phyloP scores from a whole-genome alignment of 2,888 invertebrate species.

The Loripinus fragilis region DNA sequence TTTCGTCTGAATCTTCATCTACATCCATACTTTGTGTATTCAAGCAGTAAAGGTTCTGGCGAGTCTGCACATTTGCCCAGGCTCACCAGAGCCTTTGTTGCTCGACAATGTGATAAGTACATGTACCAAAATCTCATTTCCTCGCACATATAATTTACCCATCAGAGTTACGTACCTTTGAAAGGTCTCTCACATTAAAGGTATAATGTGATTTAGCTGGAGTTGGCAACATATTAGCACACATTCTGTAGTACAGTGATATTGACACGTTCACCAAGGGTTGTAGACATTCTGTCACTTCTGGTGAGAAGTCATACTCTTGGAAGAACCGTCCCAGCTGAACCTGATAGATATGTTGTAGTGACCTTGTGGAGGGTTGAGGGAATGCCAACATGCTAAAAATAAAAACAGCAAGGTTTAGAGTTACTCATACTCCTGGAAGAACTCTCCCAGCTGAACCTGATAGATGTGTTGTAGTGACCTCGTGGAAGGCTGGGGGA shows the following conservation, averaged over 20 bases:
- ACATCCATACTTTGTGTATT: too few species aligned
- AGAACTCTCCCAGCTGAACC: conserved; percentile 82
- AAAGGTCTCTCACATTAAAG: conserved; percentile 83
- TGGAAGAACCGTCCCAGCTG: conserved; percentile 82
- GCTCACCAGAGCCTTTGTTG: too few species aligned
- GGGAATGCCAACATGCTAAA: conserved; percentile 82
- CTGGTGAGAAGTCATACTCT: conserved; percentile 81
- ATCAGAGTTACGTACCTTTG: conserved; percentile 78
- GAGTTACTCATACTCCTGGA: too few species aligned
- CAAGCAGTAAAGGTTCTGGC: too few species aligned
- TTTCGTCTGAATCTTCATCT: too few species aligned
- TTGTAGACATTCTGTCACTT: conserved; percentile 80
- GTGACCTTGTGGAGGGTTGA: conserved; percentile 82
- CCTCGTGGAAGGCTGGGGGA: conserved; percentile 82
- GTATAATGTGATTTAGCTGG: conserved; percentile 83
- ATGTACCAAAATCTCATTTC: too few species aligned
- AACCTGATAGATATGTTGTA: conserved; percentile 83
- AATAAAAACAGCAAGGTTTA: not conserved
- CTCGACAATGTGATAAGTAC: too few species aligned
- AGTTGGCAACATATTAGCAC: conserved; percentile 81
- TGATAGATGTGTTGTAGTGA: conserved; percentile 83
- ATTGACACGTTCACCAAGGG: conserved; percentile 82
- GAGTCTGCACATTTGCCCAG: too few species aligned
- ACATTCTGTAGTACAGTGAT: conserved; percentile 82
- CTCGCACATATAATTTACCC: too few species aligned